phyloP scores from a whole-genome alignment of 1,140 invertebrate species.

The Drosophila arizonae region DNA sequence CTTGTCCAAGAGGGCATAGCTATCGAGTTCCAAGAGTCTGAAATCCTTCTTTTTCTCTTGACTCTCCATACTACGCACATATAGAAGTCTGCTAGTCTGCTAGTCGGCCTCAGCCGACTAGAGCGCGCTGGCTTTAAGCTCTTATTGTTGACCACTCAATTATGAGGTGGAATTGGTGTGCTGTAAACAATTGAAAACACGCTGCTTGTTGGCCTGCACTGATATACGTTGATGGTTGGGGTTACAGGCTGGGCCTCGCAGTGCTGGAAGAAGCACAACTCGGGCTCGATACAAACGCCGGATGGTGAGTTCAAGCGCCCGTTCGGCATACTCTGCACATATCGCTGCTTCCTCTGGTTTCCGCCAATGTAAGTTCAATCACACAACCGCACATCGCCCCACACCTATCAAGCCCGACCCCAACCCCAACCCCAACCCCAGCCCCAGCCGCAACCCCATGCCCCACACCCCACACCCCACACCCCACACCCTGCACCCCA shows the following conservation, averaged over 20 bases:
- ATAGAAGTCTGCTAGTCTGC: too few relatives aligned
- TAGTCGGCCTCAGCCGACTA: too few relatives aligned
- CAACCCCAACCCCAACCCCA: background rate
- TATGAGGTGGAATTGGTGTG: too few relatives aligned
- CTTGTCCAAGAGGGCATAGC: too few relatives aligned
- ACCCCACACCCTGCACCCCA: background rate
- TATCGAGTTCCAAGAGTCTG: too few relatives aligned
- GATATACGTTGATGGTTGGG: too few relatives aligned
- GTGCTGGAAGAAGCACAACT: conserved; percentile 80
- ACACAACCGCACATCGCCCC: background rate
- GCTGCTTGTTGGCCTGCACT: too few relatives aligned
- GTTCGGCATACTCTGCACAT: conserved; percentile 81
- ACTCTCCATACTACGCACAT: too few relatives aligned
- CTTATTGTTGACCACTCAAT: too few relatives aligned
- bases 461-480: background rate
- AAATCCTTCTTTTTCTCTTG: too few relatives aligned
- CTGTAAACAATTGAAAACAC: too few relatives aligned
- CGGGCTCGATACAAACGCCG: conserved; percentile 79
- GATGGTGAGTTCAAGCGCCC: conserved; percentile 81
- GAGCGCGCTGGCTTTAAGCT: too few relatives aligned
- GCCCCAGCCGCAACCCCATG: background rate
- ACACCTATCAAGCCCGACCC: conserved; percentile 4
- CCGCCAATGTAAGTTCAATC: conserved; percentile 78
- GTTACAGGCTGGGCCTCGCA: conserved; percentile 73
- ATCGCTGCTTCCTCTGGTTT: conserved; percentile 82